A percentile compares a stretch with the other conserved stretches of the same genome.
Conservation (phyloP, 2,888 invertebrate species). For the Torymus auratus region DNA sequence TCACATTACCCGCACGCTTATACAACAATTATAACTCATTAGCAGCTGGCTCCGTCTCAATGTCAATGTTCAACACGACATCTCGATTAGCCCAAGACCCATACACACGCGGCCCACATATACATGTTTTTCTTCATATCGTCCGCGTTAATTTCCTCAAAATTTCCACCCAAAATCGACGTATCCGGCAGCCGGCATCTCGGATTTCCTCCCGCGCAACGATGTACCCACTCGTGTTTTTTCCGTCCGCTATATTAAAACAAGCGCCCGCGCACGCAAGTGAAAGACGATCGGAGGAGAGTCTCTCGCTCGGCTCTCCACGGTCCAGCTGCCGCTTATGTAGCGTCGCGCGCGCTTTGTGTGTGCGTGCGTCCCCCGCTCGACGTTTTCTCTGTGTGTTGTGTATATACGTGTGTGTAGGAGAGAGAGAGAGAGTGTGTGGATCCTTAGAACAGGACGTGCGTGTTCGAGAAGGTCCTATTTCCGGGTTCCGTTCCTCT, state of each 20-base stretch:
- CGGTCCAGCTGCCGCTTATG: conserved; percentile 49
- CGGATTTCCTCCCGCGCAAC: neutral
- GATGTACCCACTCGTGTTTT: too few relatives aligned
- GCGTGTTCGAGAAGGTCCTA: conserved; percentile 67
- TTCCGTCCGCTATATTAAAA: conserved; percentile 30
- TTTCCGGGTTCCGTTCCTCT: conserved; percentile 72
- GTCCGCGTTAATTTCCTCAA: conserved; percentile 25
- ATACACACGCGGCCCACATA: neutral
- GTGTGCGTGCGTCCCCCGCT: neutral
- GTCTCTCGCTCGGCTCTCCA: neutral
- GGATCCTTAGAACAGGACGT: conserved; percentile 74
- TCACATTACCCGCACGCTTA: too few relatives aligned
- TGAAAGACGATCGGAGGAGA: conserved; percentile 53
- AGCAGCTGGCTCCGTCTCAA: conserved; percentile 16
- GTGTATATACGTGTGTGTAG: neutral
- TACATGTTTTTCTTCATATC: conserved; percentile 12
- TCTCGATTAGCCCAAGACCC: neutral
- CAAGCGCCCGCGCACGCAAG: conserved; percentile 26
- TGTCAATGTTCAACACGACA: neutral
- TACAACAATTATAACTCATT: neutral
- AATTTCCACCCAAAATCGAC: conserved; percentile 16
- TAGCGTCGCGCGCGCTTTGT: neutral
- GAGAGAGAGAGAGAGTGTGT: conserved; percentile 60
- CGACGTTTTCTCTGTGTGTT: conserved; percentile 28
- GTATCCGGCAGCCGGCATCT: conserved; percentile 16